Evolutionary conservation across 2,888 invertebrate genomes (phyloP).

Genomic region (Tachystola acroxantha): DNA sequence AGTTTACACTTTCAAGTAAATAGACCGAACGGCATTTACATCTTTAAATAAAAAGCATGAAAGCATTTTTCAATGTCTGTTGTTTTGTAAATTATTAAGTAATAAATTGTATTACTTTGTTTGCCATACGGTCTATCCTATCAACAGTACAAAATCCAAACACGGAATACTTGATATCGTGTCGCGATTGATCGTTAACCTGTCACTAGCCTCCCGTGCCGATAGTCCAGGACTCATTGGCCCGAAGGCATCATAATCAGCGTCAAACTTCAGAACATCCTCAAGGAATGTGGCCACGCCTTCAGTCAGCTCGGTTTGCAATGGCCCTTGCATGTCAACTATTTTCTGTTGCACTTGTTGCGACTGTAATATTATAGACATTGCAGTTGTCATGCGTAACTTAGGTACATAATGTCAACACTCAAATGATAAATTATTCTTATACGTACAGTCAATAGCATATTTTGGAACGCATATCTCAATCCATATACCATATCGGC

Average conservation of each 20-base stretch:
- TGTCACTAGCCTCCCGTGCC: constrained; percentile 92
- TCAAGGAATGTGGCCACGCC: constrained; percentile 82
- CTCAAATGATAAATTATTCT: background rate
- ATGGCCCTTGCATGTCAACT: constrained; percentile 85
- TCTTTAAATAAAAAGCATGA: too few species aligned
- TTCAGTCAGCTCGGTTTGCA: constrained; percentile 83
- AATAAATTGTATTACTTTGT: too few species aligned
- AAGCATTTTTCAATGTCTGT: too few species aligned
- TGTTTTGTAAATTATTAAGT: too few species aligned
- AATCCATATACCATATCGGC: constrained; percentile 87
- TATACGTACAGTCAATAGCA: constrained; percentile 81
- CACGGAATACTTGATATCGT: too few species aligned
- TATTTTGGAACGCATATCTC: constrained; percentile 86
- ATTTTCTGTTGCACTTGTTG: constrained; percentile 84
- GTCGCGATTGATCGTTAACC: too few species aligned
- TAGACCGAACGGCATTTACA: too few species aligned
- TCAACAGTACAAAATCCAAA: too few species aligned
- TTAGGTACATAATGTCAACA: too few species aligned
- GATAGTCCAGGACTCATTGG: constrained; percentile 91
- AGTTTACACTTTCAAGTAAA: too few species aligned
- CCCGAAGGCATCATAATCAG: constrained; percentile 86
- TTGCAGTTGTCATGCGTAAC: too few species aligned
- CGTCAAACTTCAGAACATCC: constrained; percentile 83
- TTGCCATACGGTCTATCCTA: too few species aligned
- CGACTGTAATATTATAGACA: constrained; percentile 65